Conservation (phyloP, 1,140 invertebrate species). For the Caenorhabditis brenneri region DNA sequence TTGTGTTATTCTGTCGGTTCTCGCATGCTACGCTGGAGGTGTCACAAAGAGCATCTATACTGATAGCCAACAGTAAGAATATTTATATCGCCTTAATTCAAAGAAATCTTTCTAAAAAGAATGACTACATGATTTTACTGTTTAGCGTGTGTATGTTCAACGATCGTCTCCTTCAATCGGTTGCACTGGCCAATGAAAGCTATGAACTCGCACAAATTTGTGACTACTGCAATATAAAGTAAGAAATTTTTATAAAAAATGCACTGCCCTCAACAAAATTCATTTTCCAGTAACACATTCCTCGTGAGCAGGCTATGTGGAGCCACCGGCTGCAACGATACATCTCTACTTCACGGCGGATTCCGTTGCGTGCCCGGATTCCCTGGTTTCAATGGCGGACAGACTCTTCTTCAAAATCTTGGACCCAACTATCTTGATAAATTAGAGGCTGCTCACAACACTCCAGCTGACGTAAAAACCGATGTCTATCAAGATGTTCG, state of each 20-base stretch:
- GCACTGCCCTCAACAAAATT: not conserved
- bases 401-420: conserved; percentile 56
- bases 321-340: not conserved
- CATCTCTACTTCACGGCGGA: not conserved
- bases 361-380: conserved; percentile 64
- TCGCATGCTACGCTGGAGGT: conserved; percentile 74
- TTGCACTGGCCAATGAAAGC: conserved; percentile 55
- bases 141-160: conserved; percentile 68
- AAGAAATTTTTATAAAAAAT: not conserved
- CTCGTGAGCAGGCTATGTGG: not conserved
- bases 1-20: conserved; percentile 74
- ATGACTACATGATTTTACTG: not conserved
- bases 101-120: no score
- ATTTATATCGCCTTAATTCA: no score
- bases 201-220: conserved; percentile 60
- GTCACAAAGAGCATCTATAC: conserved; percentile 68
- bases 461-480: conserved; percentile 50
- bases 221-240: conserved; percentile 62
- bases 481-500: conserved; percentile 79
- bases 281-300: conserved; percentile 17
- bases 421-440: conserved; percentile 59
- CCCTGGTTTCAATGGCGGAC: conserved; percentile 65
- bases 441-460: conserved; percentile 53
- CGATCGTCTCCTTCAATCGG: conserved; percentile 66
- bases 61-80: conserved; percentile 64